Evolutionary conservation across 2,797 vertebrate species (phyloP).

Genomic region (Myiothlypis chrysogaster): DNA sequence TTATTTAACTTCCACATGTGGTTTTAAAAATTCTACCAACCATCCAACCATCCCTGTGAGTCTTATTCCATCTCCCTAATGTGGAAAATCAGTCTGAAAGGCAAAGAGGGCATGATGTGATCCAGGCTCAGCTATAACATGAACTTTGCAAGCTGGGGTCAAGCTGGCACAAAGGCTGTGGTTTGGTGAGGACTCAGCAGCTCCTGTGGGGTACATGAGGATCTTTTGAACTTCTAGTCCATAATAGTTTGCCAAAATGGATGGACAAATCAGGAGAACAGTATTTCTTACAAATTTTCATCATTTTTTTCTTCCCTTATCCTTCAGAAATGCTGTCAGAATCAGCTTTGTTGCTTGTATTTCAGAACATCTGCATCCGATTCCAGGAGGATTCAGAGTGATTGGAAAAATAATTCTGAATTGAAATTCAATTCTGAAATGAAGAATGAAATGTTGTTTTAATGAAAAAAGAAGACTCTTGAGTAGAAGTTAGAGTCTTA

Average conservation of each 20-base stretch:
- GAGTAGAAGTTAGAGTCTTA: background rate
- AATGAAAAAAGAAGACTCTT: background rate
- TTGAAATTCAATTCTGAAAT: background rate
- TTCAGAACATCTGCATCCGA: background rate
- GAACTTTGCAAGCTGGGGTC: background rate
- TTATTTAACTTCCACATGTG: background rate
- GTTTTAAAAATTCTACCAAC: background rate
- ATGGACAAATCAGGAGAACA: background rate
- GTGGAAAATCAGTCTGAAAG: background rate
- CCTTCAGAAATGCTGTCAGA: background rate
- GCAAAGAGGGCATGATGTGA: accelerated
- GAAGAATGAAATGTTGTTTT: background rate
- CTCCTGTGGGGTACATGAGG: background rate
- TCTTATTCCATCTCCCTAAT: background rate
- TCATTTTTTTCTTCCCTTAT: background rate
- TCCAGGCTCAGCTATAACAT: background rate
- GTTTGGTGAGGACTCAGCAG: background rate
- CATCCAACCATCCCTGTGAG: background rate
- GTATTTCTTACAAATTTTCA: background rate
- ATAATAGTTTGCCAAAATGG: background rate
- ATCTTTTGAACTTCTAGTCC: background rate
- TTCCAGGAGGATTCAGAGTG: background rate
- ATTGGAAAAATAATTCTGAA: background rate
- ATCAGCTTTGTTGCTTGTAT: background rate
- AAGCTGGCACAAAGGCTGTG: background rate